Conservation (phyloP, 2,113 vertebrate species). For the Psophia crepitans region DNA sequence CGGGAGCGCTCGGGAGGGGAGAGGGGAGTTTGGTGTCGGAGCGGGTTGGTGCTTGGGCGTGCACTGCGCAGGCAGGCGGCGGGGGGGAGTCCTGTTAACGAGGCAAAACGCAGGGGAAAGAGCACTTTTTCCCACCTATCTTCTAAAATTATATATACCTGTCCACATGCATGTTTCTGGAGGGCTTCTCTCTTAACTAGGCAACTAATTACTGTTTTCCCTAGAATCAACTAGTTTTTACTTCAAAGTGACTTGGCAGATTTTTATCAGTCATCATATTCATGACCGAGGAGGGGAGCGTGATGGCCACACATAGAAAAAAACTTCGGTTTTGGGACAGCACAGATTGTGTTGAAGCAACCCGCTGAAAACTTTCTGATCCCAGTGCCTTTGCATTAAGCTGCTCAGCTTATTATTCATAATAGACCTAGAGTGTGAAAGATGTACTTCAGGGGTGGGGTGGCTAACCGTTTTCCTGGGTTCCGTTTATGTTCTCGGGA, state of each 20-base stretch:
- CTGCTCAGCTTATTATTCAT: not conserved
- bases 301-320: not conserved
- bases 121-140: not conserved
- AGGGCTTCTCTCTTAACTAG: not conserved
- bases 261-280: not conserved
- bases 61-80: not conserved
- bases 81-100: not conserved
- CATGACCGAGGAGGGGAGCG: not conserved
- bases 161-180: not conserved
- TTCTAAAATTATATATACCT: not conserved
- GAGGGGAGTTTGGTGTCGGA: not conserved
- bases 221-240: not conserved
- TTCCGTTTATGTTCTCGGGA: not conserved
- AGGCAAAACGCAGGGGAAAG: not conserved
- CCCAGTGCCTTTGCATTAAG: not conserved
- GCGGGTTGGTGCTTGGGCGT: not conserved
- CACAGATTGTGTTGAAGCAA: not conserved
- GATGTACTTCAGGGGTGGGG: not conserved
- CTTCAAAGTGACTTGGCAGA: constrained; percentile 38
- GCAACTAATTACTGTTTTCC: not conserved
- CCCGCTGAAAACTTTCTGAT: not conserved
- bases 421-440: not conserved
- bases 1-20: not conserved
- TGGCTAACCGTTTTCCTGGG: not conserved
- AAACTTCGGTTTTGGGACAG: not conserved